Percentiles rank a stretch among this genome's conserved stretches.
These are phyloP conservation scores for Dendrocopos noguchii DNA, from an alignment of 2,113 vertebrate species.

Conservation along the genomic window DNA sequence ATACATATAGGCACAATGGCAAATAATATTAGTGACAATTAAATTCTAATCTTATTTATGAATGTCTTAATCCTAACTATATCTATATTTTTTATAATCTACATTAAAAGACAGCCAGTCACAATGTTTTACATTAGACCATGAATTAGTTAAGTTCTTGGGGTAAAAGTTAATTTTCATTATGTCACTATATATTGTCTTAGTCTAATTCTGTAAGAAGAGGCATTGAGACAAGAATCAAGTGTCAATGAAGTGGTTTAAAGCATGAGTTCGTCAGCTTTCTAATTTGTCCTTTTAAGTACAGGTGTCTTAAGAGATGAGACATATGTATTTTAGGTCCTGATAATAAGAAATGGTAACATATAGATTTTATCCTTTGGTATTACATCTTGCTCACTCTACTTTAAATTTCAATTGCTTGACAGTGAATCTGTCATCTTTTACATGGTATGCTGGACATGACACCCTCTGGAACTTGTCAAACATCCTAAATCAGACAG, in stretches of 20 bases:
- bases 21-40: background rate
- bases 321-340: background rate
- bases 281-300: background rate
- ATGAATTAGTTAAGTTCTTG: background rate
- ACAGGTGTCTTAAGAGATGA: background rate
- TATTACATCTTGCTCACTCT: background rate
- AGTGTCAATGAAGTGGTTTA: background rate
- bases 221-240: background rate
- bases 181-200: background rate
- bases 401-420: background rate
- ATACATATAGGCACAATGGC: no score
- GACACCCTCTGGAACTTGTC: background rate
- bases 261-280: background rate
- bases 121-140: background rate
- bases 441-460: background rate
- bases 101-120: background rate
- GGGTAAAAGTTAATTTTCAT: background rate
- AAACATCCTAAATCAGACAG: background rate
- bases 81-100: background rate
- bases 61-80: background rate
- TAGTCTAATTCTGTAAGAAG: background rate
- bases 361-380: background rate
- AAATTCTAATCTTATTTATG: background rate
- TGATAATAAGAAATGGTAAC: background rate
- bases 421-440: background rate